Percentiles rank a stretch among this genome's conserved stretches.
These are phyloP conservation scores for Lapara coniferarum DNA, from an alignment of 2,888 invertebrate species.

Conservation along the genomic window DNA sequence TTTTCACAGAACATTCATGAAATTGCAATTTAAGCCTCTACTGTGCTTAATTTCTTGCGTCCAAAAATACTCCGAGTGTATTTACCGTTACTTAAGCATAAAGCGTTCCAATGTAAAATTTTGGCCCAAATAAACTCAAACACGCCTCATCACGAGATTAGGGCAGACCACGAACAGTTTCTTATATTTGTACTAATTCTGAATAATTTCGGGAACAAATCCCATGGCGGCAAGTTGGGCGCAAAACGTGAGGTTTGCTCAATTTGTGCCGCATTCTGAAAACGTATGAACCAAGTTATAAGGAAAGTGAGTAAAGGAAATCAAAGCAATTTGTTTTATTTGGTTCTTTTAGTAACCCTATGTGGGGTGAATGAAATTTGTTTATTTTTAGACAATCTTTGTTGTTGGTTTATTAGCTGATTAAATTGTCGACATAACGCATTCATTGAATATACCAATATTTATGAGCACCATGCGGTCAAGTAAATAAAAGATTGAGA, in stretches of 20 bases:
- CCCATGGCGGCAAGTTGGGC: slow-evolving; percentile 13
- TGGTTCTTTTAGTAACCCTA: background rate
- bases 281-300: slow-evolving; percentile 16
- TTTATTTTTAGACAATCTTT: background rate
- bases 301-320: slow-evolving; percentile 8
- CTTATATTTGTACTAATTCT: slow-evolving; percentile 25
- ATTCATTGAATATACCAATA: no score
- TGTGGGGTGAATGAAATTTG: background rate
- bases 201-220: slow-evolving; percentile 19
- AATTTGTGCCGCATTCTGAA: background rate
- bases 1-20: background rate
- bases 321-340: slow-evolving; percentile 11
- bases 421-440: no score
- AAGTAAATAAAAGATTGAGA: no score
- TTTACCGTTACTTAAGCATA: slow-evolving; percentile 8
- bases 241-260: slow-evolving; percentile 14
- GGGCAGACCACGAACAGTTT: background rate
- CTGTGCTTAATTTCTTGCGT: background rate
- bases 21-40: background rate
- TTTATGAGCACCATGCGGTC: no score
- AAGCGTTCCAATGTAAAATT: background rate
- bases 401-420: no score
- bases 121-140: background rate
- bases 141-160: slow-evolving; percentile 8
- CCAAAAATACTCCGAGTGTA: background rate